Evolutionary conservation across 1,140 invertebrate species (phyloP).

Genomic region (Cyphomyrmex costatus): DNA sequence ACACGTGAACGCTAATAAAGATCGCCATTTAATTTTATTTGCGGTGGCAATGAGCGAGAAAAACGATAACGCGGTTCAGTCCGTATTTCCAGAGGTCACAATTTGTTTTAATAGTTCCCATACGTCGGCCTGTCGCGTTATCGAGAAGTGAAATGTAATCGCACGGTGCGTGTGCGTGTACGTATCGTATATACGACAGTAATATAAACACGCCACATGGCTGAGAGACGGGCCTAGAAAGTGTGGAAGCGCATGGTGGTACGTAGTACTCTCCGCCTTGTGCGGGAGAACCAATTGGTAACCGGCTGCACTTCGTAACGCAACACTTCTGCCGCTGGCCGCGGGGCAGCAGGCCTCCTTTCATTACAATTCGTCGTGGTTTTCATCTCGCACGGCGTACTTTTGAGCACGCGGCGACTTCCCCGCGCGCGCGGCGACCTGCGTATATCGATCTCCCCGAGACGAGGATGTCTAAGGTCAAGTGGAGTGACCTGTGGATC

Average conservation of each 20-base stretch:
- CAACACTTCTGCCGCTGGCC: slow-evolving; percentile 63
- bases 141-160: slow-evolving; percentile 58
- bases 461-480: slow-evolving; percentile 34
- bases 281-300: slow-evolving; percentile 78
- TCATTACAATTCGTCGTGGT: slow-evolving; percentile 79
- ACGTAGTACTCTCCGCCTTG: background rate
- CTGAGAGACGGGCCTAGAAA: slow-evolving; percentile 11
- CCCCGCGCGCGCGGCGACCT: slow-evolving; percentile 30
- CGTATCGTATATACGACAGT: slow-evolving; percentile 20
- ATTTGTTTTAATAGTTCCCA: slow-evolving; percentile 39
- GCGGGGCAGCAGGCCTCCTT: slow-evolving; percentile 72
- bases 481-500: background rate
- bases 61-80: background rate
- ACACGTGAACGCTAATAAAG: background rate
- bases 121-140: background rate
- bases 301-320: slow-evolving; percentile 68
- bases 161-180: background rate
- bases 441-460: slow-evolving; percentile 25
- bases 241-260: slow-evolving; percentile 6
- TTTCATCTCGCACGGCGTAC: slow-evolving; percentile 76
- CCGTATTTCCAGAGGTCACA: background rate
- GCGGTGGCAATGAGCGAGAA: background rate
- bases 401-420: slow-evolving; percentile 67
- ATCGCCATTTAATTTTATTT: background rate
- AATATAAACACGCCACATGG: slow-evolving; percentile 46